A percentile compares a stretch with the other conserved stretches of the same genome.
Evolutionary conservation across 30 jellyfish, hydroid and myxozoan species (phyloP).

Genomic region (Hydractinia echinata): DNA sequence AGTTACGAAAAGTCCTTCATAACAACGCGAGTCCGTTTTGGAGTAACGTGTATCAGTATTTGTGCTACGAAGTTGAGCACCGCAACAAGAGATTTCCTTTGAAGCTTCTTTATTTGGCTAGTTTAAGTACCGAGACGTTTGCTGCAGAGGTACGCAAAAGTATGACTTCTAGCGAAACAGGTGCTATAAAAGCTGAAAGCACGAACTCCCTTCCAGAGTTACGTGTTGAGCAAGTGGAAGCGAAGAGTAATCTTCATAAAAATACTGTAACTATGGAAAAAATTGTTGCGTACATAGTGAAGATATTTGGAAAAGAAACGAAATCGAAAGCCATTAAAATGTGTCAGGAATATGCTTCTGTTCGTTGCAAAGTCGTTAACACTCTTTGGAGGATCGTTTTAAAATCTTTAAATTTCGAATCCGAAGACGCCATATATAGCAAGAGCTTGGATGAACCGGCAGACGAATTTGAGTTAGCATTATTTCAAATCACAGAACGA

Average conservation of each 20-base stretch:
- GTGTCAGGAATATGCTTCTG: conserved; percentile 46
- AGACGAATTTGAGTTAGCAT: conserved; percentile 36
- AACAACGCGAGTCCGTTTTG: conserved; percentile 38
- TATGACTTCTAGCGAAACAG: not conserved
- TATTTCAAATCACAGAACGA: conserved; percentile 75
- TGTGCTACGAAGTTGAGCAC: conserved; percentile 37
- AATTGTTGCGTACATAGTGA: not conserved
- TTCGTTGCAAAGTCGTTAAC: conserved; percentile 60
- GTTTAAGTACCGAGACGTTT: conserved; percentile 18
- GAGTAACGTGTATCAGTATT: conserved; percentile 28
- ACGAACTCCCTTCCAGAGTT: not conserved
- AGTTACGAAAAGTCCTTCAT: conserved; percentile 46
- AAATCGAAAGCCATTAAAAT: conserved; percentile 47
- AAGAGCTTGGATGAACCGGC: conserved; percentile 34
- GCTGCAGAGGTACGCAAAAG: not conserved
- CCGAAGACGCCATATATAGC: conserved; percentile 40
- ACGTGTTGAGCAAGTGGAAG: not conserved
- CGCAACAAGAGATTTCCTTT: conserved; percentile 50
- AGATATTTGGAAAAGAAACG: conserved; percentile 34
- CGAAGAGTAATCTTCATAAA: not conserved
- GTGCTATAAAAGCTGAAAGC: not conserved
- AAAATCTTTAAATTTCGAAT: conserved; percentile 47
- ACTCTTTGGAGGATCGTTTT: conserved; percentile 61
- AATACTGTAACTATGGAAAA: not conserved
- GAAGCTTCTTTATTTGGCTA: conserved; percentile 29